A percentile compares a stretch with the other conserved stretches of the same genome.
These are phyloP conservation scores for Lucifuga dentata DNA, from an alignment of 2,113 vertebrate genomes.

Conservation along the genomic window DNA sequence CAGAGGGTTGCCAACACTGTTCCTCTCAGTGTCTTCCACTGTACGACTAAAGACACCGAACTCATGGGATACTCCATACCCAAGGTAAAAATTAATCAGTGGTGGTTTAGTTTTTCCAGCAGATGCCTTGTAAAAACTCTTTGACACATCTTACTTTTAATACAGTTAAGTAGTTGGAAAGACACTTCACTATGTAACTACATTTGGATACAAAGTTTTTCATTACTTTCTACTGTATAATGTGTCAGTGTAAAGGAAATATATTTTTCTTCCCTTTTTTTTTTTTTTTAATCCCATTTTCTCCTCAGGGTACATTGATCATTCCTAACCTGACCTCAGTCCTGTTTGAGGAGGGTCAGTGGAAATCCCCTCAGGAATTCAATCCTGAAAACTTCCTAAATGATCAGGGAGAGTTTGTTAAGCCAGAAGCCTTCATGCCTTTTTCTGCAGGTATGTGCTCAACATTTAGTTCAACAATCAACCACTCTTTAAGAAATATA, in stretches of 20 bases:
- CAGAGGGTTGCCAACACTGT: constrained; percentile 73
- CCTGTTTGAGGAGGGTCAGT: constrained; percentile 73
- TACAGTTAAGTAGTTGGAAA: too few relatives aligned
- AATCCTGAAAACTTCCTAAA: constrained; percentile 80
- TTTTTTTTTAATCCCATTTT: neutral
- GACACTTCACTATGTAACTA: too few relatives aligned
- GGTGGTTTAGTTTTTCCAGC: too few relatives aligned
- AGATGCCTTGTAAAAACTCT: too few relatives aligned
- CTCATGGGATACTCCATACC: constrained; percentile 77
- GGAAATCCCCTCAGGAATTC: constrained; percentile 78
- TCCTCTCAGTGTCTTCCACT: constrained; percentile 73
- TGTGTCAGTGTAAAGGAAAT: neutral
- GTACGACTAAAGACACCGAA: constrained; percentile 68
- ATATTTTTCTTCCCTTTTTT: neutral
- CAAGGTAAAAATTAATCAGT: constrained; percentile 60
- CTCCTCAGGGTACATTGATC: constrained; percentile 62
- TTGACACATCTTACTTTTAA: neutral
- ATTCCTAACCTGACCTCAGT: constrained; percentile 69
- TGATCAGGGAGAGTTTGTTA: constrained; percentile 71
- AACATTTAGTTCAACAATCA: neutral
- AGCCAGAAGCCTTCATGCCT: constrained; percentile 77
- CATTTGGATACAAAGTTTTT: too few relatives aligned
- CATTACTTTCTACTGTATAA: too few relatives aligned
- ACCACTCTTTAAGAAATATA: neutral
- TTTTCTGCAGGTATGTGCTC: constrained; percentile 58